Base-by-base conservation (phyloP, 2,888 invertebrate species). In the Agrypnus murinus region DNA sequence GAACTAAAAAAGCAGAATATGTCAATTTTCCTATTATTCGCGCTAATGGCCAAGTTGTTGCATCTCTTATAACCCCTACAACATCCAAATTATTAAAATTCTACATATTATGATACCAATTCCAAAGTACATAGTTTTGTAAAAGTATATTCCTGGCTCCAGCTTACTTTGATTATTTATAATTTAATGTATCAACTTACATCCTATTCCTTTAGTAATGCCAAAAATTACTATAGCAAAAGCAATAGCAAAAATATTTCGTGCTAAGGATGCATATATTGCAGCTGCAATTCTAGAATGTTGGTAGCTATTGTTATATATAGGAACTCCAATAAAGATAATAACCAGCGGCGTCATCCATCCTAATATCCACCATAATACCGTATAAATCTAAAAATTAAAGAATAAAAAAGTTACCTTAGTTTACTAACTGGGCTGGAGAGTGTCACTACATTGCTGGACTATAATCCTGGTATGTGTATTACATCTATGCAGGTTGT, bases 221-320 rank as follows among this genome's bases (percentile, higher is more conserved):
- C 81, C 74, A 34, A 80, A 72, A 0, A 85, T 69, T 2, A 77
- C 78, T 0, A 80, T 74, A 0, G 81, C 81, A 32, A 84, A 80
- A 15, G 83, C 78, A 1, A 86, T 17, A 6, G 82, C 81, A 81
- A 86, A 87, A 2, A 85, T 32, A 74, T 84, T 85, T 71, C 84
- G 84, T 59, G 83, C 83, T 0, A 85, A 55, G 0, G 84, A 83
- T 59, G 85, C 85, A 74, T 86, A 87, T 0, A 87, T 32, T 0
- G 85, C 85, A 10, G 85, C 77, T 80, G 81, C 83, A 38, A 86
- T 65, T 0, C 83, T 82, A 0, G 85, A 83, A 45, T 79, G 81
- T 12, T 72, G 70, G 65, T 81, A 83, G 14, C 83, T 80, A 6
- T 83, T 76, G 17, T 76, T 77, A 40, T 86, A 84, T 46, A 86